Percentiles rank a stretch among this genome's conserved stretches.
These are phyloP conservation scores for Orycteropus afer DNA, from an alignment of 2,113 vertebrate genomes.

Conservation along the genomic window DNA sequence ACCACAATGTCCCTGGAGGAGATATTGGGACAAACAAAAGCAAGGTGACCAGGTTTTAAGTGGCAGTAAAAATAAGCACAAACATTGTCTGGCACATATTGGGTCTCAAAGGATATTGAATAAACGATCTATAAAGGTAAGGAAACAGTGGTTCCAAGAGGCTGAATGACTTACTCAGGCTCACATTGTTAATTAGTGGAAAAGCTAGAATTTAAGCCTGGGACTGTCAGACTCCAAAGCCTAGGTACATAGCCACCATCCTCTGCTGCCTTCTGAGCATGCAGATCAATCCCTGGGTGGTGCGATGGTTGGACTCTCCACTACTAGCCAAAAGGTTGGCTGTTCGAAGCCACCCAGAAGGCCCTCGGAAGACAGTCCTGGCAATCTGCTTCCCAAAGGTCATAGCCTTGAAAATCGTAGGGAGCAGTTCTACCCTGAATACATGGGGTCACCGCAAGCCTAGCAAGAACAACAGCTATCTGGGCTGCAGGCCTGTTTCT, in stretches of 20 bases:
- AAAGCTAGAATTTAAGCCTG: too few species aligned
- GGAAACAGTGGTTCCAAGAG: neutral
- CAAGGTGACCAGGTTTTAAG: neutral
- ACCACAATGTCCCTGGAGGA: neutral
- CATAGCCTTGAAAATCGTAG: too few species aligned
- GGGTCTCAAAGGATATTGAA: neutral
- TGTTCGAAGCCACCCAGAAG: too few species aligned
- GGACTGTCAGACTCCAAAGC: neutral
- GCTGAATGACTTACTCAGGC: neutral
- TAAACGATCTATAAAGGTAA: neutral
- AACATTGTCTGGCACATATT: neutral
- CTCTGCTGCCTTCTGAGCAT: neutral
- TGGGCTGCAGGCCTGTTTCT: neutral
- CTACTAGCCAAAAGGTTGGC: too few species aligned
- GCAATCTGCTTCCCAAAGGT: too few species aligned
- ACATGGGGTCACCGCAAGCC: too few species aligned
- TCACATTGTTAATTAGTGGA: neutral
- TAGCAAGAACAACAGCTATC: neutral
- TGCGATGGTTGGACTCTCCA: too few species aligned
- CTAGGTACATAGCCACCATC: neutral
- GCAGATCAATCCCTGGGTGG: too few species aligned
- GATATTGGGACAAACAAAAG: neutral
- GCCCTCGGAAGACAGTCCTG: too few species aligned
- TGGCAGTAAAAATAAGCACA: neutral
- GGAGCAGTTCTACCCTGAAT: too few species aligned